These are phyloP conservation scores for Cotesia typhae DNA, from an alignment of 1,140 invertebrate species.

Conservation along the genomic window DNA sequence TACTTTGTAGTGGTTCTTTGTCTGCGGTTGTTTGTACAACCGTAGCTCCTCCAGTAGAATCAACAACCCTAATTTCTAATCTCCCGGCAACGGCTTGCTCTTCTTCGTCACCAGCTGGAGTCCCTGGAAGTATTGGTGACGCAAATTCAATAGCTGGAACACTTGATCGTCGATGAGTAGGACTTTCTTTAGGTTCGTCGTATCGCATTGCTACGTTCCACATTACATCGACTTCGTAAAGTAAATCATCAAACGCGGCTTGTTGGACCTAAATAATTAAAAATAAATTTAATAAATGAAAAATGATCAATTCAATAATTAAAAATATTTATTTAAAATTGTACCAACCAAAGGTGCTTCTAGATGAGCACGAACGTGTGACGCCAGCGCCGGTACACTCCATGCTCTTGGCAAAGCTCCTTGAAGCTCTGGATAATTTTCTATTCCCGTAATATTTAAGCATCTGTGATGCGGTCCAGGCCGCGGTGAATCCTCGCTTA, in stretches of 20 bases:
- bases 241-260: conserved; percentile 83
- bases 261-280: conserved; percentile 73
- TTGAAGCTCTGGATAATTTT: conserved; percentile 75
- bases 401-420: conserved; percentile 76
- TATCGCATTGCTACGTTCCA: conserved; percentile 74
- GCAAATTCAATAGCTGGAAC: conserved; percentile 54
- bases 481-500: conserved; percentile 69
- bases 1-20: conserved; percentile 62
- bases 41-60: conserved; percentile 62
- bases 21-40: conserved; percentile 63
- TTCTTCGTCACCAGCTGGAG: conserved; percentile 59
- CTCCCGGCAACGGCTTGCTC: conserved; percentile 76
- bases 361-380: conserved; percentile 65
- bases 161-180: conserved; percentile 51
- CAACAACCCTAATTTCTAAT: conserved; percentile 82
- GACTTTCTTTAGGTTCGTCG: conserved; percentile 48
- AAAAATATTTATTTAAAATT: neutral
- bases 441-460: conserved; percentile 74
- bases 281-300: neutral
- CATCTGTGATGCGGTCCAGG: conserved; percentile 59
- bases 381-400: conserved; percentile 75
- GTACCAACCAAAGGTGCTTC: conserved; percentile 70
- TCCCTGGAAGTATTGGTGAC: conserved; percentile 42
- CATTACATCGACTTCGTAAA: conserved; percentile 85
- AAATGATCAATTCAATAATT: neutral